Conservation (phyloP, 2,888 invertebrate genomes). For the Drosophila meridionalis region DNA sequence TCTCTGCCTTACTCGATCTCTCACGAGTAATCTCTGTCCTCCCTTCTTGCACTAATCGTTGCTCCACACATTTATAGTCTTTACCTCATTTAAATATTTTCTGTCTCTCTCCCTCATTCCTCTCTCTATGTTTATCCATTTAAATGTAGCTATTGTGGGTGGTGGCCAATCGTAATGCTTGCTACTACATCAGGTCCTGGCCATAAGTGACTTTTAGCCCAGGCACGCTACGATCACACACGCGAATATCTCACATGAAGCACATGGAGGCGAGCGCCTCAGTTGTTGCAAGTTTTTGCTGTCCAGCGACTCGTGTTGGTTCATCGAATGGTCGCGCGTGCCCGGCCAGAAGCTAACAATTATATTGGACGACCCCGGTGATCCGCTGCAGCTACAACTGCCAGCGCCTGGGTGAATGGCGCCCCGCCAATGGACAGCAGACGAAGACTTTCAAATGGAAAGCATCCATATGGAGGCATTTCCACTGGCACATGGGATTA, state of each 20-base stretch:
- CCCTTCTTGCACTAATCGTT: neutral
- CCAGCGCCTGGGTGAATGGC: constrained; percentile 53
- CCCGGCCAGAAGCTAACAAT: constrained; percentile 78
- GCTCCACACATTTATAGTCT: neutral
- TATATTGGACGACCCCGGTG: constrained; percentile 78
- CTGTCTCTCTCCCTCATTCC: neutral
- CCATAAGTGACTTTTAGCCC: constrained; percentile 11
- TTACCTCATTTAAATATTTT: neutral
- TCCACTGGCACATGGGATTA: constrained; percentile 83
- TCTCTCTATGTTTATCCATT: neutral
- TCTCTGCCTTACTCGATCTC: neutral
- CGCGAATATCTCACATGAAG: constrained; percentile 70
- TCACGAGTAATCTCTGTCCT: neutral
- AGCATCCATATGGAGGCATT: neutral
- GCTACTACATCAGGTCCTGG: constrained; percentile 32
- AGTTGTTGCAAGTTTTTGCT: neutral
- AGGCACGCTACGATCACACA: constrained; percentile 77
- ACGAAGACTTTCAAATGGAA: constrained; percentile 4
- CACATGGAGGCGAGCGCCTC: constrained; percentile 1
- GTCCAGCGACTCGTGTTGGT: constrained; percentile 75
- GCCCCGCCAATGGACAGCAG: constrained; percentile 7
- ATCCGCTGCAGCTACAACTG: constrained; percentile 65
- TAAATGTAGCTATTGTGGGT: neutral
- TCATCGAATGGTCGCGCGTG: constrained; percentile 75
- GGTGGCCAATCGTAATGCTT: neutral